phyloP scores from a whole-genome alignment of 37 sponge, comb jelly and placozoan species.

The Petrosia ficiformis region DNA sequence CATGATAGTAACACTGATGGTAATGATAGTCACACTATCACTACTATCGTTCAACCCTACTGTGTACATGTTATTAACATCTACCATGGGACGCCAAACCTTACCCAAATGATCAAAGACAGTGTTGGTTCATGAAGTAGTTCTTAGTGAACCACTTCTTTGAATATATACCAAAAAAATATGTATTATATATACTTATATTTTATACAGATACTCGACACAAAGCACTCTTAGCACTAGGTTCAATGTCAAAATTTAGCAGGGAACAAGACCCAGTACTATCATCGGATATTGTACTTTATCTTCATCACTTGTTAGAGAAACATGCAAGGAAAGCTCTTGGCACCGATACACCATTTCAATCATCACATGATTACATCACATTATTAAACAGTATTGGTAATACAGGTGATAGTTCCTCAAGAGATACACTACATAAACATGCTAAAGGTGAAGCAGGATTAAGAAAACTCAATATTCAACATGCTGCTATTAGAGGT shows the following conservation, averaged over 20 bases:
- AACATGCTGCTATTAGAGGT: conserved; percentile 60
- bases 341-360: conserved; percentile 1
- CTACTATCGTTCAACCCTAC: no score
- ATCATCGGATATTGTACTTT: conserved; percentile 22
- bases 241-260: conserved; percentile 29
- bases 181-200: no score
- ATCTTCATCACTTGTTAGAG: conserved; percentile 11
- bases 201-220: background rate
- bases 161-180: no score
- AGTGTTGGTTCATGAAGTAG: no score
- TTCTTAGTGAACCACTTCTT: no score
- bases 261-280: background rate
- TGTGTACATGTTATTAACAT: no score
- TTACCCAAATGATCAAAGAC: no score
- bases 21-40: no score
- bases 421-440: conserved; percentile 5
- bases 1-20: no score
- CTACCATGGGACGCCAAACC: no score
- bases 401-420: conserved; percentile 37
- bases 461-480: background rate
- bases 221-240: conserved; percentile 44
- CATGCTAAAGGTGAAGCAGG: conserved; percentile 2
- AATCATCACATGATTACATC: conserved; percentile 18
- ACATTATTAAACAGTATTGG: conserved; percentile 53
- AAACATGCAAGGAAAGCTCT: no score